A percentile compares a stretch with the other conserved stretches of the same genome.
phyloP scores from a whole-genome alignment of 2,888 invertebrate species.

The Altica lythri region DNA sequence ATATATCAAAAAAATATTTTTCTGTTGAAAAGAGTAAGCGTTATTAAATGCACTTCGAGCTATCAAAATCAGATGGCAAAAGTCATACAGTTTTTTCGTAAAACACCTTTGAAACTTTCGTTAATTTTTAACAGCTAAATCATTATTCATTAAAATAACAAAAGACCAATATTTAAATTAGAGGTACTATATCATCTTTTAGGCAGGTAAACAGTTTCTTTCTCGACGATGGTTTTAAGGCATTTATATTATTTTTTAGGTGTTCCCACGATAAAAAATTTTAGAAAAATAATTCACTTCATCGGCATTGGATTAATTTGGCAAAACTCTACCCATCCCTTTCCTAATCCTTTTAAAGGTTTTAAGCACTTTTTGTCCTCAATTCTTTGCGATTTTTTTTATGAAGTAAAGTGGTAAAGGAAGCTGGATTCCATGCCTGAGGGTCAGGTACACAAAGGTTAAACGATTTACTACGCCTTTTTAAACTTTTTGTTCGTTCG shows the following conservation, averaged over 20 bases:
- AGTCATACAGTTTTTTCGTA: too few relatives aligned
- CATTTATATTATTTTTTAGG: conserved; percentile 8
- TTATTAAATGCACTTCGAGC: too few relatives aligned
- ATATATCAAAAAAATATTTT: too few relatives aligned
- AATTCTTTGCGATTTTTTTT: conserved; percentile 28
- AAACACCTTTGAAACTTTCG: too few relatives aligned
- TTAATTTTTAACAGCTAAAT: too few relatives aligned
- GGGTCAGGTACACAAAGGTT: conserved; percentile 46
- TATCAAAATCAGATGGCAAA: too few relatives aligned
- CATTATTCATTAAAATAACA: too few relatives aligned
- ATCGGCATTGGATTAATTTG: conserved; percentile 33
- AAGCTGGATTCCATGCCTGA: conserved; percentile 33
- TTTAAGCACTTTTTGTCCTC: conserved; percentile 30
- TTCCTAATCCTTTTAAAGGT: conserved; percentile 33
- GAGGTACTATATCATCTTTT: too few relatives aligned
- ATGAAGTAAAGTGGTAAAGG: conserved; percentile 37
- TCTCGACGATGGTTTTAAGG: too few relatives aligned
- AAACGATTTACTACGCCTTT: conserved; percentile 49
- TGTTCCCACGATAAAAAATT: conserved; percentile 43
- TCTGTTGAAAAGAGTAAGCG: too few relatives aligned
- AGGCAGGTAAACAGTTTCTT: too few relatives aligned
- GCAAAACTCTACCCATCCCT: conserved; percentile 33
- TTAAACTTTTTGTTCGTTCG: conserved; percentile 42
- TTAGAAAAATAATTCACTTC: conserved; percentile 25
- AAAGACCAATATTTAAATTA: too few relatives aligned